Percentiles rank a stretch among this genome's conserved stretches.
Evolutionary conservation across 2,113 vertebrate species (phyloP).

Genomic region (Sapayoa aenigma): DNA sequence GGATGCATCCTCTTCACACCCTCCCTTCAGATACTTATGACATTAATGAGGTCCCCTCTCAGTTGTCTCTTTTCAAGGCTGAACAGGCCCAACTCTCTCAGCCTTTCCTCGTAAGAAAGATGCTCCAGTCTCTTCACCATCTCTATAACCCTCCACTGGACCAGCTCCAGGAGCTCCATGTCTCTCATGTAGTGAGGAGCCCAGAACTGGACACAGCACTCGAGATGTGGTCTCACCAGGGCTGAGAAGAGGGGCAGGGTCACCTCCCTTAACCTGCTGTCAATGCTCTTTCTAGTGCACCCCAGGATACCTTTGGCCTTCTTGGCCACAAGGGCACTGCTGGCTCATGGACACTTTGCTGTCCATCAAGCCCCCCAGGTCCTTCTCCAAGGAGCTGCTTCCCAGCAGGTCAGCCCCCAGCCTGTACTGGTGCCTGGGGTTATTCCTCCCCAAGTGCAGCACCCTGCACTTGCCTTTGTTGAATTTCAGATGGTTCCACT

Average conservation of each 20-base stretch:
- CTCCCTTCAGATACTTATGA: neutral
- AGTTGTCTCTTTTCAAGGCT: neutral
- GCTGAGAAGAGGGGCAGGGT: neutral
- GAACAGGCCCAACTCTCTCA: neutral
- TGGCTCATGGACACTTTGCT: neutral
- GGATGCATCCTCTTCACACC: neutral
- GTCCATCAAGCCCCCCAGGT: too few species aligned
- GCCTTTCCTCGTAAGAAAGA: neutral
- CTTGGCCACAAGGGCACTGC: neutral
- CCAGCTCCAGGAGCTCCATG: neutral
- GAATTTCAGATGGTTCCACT: neutral
- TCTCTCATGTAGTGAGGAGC: neutral
- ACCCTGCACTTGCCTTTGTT: neutral
- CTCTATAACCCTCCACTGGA: neutral
- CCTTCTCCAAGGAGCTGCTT: neutral
- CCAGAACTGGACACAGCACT: neutral
- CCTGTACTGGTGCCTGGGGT: neutral
- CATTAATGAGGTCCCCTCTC: neutral
- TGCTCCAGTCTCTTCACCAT: neutral
- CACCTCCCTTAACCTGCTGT: neutral
- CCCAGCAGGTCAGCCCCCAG: neutral
- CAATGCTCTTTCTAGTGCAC: neutral
- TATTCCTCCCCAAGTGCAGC: neutral
- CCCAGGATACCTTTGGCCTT: neutral
- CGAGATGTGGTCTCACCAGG: neutral